Percentiles rank a stretch among this genome's conserved stretches.
Evolutionary conservation across 2,888 invertebrate genomes (phyloP).

Genomic region (Erebia palarica): DNA sequence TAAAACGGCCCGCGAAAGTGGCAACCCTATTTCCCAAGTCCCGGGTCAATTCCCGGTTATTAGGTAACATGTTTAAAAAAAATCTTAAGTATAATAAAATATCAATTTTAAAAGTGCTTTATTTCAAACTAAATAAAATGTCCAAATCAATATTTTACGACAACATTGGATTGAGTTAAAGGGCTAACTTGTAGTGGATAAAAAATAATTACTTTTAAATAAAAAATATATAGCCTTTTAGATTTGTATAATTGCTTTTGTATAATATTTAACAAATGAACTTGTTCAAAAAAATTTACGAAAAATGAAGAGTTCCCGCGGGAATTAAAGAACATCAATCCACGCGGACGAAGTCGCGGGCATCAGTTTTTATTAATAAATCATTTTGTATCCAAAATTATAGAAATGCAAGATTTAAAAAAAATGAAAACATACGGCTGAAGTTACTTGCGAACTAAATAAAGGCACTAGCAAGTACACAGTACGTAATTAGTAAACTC

Average conservation of each 20-base stretch:
- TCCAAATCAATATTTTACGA: slow-evolving; percentile 4
- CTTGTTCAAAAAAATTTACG: too few species aligned
- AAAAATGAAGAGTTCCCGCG: too few species aligned
- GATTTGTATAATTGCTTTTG: too few species aligned
- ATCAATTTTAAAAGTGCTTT: background rate
- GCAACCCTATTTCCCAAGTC: background rate
- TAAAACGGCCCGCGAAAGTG: background rate
- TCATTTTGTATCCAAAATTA: too few species aligned
- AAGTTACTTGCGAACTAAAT: background rate
- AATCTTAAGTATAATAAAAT: background rate
- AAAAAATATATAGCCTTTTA: background rate
- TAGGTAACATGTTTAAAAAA: background rate
- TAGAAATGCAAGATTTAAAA: too few species aligned
- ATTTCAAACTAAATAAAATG: background rate
- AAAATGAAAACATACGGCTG: too few species aligned
- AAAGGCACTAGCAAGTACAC: background rate
- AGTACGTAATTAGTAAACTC: slow-evolving; percentile 11
- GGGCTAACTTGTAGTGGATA: too few species aligned
- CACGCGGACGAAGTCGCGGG: too few species aligned
- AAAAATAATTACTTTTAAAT: background rate
- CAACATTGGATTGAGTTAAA: background rate
- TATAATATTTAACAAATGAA: too few species aligned
- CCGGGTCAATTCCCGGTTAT: background rate
- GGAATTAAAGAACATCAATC: too few species aligned
- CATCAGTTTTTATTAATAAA: too few species aligned